Evolutionary conservation across 1,140 invertebrate species (phyloP).

Genomic region (Tetramorium simillimum): DNA sequence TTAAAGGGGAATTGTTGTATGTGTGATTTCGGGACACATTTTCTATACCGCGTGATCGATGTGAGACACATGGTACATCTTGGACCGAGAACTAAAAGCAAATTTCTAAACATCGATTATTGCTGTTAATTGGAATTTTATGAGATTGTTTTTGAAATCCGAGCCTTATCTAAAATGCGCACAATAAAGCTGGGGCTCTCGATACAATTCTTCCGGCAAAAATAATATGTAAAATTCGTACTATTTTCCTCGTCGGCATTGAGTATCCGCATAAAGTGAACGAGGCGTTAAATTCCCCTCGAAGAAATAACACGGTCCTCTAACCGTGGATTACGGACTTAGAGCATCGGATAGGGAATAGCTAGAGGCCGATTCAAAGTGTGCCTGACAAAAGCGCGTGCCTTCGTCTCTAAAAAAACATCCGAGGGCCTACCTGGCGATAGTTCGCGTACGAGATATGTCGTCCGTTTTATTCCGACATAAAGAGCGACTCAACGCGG

Average conservation of each 20-base stretch:
- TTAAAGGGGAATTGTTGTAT: not conserved
- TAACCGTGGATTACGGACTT: constrained; percentile 74
- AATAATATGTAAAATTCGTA: constrained; percentile 1
- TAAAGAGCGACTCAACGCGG: constrained; percentile 20
- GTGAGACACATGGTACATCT: not conserved
- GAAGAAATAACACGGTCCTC: constrained; percentile 73
- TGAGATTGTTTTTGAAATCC: not conserved
- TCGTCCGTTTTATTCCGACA: constrained; percentile 24
- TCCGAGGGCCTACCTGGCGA: constrained; percentile 70
- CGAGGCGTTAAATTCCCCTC: constrained; percentile 62
- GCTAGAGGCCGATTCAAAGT: constrained; percentile 54
- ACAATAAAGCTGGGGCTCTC: not conserved
- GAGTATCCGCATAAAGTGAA: not conserved
- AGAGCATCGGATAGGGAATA: constrained; percentile 35
- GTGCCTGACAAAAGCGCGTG: constrained; percentile 61
- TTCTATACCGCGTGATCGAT: not conserved
- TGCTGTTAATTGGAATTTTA: not conserved
- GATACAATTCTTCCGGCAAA: not conserved
- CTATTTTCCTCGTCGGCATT: not conserved
- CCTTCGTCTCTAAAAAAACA: constrained; percentile 73
- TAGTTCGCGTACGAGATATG: constrained; percentile 47
- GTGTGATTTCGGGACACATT: not conserved
- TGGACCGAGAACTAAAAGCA: not conserved
- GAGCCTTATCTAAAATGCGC: not conserved
- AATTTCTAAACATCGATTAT: not conserved